These are phyloP conservation scores for Schizaphis graminum DNA, from an alignment of 2,888 invertebrate species.

Conservation along the genomic window DNA sequence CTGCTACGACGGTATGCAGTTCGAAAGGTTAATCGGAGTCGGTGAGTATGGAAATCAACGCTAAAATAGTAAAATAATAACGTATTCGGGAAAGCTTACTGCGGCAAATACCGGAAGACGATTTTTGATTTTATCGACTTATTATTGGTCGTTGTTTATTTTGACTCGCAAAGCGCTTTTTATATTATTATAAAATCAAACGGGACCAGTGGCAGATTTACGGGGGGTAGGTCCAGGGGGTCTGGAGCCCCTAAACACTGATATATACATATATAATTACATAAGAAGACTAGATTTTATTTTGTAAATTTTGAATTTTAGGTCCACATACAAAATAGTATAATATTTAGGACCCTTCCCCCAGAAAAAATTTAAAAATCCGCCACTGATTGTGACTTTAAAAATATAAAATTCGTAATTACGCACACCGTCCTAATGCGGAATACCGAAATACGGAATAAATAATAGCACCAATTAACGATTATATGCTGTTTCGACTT, in stretches of 20 bases:
- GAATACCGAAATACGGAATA: not conserved
- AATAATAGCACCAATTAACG: not conserved
- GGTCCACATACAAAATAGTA: too few species aligned
- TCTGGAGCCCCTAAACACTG: too few species aligned
- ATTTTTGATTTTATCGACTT: not conserved
- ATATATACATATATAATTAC: too few species aligned
- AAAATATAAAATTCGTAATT: not conserved
- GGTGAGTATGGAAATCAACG: not conserved
- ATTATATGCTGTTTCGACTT: not conserved
- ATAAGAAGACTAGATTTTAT: too few species aligned
- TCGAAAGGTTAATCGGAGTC: not conserved
- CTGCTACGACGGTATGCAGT: constrained; percentile 69
- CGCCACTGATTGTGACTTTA: not conserved
- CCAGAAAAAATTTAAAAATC: too few species aligned
- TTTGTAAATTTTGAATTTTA: too few species aligned
- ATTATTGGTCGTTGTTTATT: not conserved
- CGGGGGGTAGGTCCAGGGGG: too few species aligned
- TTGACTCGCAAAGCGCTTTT: too few species aligned
- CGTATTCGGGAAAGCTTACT: not conserved
- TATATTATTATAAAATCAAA: not conserved
- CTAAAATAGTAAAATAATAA: not conserved
- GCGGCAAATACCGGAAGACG: not conserved
- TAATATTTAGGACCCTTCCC: too few species aligned
- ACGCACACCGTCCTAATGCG: not conserved
- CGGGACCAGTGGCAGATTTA: not conserved